A percentile compares a stretch with the other conserved stretches of the same genome.
Conservation (phyloP, 53 echinoderm and acorn worm genomes). For the Echinometra lucunter region DNA sequence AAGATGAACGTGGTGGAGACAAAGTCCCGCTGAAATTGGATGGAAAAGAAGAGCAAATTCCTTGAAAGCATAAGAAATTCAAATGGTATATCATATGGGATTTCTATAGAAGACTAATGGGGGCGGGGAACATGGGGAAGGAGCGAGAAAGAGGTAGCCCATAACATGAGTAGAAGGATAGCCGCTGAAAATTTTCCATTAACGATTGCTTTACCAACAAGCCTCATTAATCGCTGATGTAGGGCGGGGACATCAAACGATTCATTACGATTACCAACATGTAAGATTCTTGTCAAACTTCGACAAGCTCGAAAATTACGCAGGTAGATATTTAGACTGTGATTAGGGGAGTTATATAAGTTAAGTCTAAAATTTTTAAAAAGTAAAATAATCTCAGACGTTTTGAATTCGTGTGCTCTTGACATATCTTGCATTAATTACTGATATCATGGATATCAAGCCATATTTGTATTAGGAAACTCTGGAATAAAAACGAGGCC, state of each 20-base stretch:
- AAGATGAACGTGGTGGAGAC: no score
- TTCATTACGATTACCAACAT: background rate
- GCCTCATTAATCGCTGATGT: background rate
- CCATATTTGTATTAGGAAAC: background rate
- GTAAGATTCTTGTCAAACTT: background rate
- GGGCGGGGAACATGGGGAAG: background rate
- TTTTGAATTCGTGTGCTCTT: background rate
- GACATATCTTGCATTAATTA: background rate
- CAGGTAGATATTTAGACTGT: background rate
- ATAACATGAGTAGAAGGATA: background rate
- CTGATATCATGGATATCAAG: background rate
- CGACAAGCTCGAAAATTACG: background rate
- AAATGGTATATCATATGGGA: no score
- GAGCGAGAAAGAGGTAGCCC: background rate
- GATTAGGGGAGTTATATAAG: background rate
- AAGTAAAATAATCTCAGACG: background rate
- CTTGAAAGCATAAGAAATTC: no score
- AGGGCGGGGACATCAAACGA: background rate
- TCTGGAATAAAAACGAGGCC: background rate
- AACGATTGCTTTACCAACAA: background rate
- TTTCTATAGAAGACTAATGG: no score
- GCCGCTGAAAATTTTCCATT: background rate
- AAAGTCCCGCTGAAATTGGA: no score
- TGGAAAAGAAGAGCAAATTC: no score
- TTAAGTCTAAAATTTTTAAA: background rate